Conservation (phyloP, 2,113 vertebrate genomes). For the Cyanistes caeruleus region DNA sequence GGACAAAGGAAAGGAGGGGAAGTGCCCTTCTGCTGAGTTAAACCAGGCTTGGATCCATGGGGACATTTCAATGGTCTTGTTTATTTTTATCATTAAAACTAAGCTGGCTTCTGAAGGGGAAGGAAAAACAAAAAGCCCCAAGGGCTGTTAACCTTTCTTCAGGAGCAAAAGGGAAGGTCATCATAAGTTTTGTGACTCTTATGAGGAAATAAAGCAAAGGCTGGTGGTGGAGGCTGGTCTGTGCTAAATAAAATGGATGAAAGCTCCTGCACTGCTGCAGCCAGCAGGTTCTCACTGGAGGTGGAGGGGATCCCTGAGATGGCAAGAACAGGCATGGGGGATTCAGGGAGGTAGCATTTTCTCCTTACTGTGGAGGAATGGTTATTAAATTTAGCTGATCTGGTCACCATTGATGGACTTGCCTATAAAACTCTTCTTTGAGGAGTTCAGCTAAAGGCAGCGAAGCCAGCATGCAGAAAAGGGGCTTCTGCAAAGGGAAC, state of each 20-base stretch:
- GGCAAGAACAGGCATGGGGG: neutral
- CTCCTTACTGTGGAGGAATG: neutral
- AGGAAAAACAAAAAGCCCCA: neutral
- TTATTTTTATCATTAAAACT: slow-evolving; percentile 34
- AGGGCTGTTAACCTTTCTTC: slow-evolving; percentile 8
- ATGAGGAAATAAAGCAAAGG: neutral
- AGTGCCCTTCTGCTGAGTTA: neutral
- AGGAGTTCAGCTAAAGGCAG: neutral
- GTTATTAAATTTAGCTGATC: neutral
- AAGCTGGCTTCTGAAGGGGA: neutral
- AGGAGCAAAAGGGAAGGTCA: neutral
- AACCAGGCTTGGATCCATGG: neutral
- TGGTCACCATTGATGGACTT: accelerated
- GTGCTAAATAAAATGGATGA: neutral
- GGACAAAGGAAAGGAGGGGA: neutral
- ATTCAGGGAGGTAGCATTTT: neutral
- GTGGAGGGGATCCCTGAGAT: neutral
- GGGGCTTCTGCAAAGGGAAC: neutral
- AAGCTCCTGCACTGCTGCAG: neutral
- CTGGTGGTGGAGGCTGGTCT: accelerated
- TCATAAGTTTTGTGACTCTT: neutral
- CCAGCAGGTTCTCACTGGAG: neutral
- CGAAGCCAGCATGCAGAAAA: neutral
- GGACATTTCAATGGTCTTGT: neutral
- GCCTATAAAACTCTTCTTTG: neutral